Conservation (phyloP, 2,797 vertebrate genomes). For the Chlorospingus flavigularis region DNA sequence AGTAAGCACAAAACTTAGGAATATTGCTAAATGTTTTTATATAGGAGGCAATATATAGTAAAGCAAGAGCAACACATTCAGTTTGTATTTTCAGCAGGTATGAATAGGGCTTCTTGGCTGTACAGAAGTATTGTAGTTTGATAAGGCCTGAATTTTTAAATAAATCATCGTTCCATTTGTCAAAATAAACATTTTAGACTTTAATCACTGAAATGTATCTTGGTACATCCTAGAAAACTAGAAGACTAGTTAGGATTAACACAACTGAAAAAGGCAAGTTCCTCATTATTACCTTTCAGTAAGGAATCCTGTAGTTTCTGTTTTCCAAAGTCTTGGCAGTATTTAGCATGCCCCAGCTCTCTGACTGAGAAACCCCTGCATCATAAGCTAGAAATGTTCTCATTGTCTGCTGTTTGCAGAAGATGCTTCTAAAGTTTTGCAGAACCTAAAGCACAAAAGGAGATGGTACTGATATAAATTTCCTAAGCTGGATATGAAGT, state of each 20-base stretch:
- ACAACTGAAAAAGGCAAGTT: background rate
- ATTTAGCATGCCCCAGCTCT: constrained; percentile 61
- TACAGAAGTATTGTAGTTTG: background rate
- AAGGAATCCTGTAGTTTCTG: constrained; percentile 75
- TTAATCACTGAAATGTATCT: background rate
- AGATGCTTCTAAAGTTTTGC: constrained; percentile 75
- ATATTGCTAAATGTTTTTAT: background rate
- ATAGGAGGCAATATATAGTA: background rate
- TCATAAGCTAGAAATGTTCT: constrained; percentile 76
- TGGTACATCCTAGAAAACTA: background rate
- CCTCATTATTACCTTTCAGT: constrained; percentile 71
- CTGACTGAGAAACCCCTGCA: constrained; percentile 33
- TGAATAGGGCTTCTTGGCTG: background rate
- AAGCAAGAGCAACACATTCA: background rate
- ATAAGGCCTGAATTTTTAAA: background rate
- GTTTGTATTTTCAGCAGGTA: background rate
- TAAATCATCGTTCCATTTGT: background rate
- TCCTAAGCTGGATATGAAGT: background rate
- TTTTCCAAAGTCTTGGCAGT: constrained; percentile 71
- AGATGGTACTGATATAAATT: background rate
- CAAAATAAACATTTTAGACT: background rate
- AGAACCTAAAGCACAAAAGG: constrained; percentile 62
- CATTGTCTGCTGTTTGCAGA: constrained; percentile 76
- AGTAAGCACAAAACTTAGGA: background rate
- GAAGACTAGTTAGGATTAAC: background rate